Evolutionary conservation across 1,140 invertebrate genomes (phyloP).

Genomic region (Drosophila yakuba): DNA sequence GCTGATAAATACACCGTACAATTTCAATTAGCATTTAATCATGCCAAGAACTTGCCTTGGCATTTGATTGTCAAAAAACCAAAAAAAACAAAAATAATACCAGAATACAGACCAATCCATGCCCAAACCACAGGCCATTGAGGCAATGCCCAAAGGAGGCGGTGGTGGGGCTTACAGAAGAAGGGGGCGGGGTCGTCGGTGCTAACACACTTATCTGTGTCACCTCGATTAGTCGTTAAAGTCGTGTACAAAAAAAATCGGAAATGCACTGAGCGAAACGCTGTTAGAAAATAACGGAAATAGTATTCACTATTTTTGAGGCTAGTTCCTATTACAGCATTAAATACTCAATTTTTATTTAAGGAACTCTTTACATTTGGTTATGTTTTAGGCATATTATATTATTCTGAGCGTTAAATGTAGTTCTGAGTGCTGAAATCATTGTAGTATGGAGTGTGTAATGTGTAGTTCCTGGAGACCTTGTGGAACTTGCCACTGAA

Average conservation of each 20-base stretch:
- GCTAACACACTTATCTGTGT: conserved; percentile 65
- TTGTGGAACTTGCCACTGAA: conserved; percentile 30
- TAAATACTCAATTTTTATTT: too few relatives aligned
- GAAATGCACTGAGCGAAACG: conserved; percentile 25
- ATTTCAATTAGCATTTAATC: conserved; percentile 67
- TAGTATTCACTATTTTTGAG: not conserved
- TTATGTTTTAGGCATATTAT: not conserved
- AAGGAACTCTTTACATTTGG: too few relatives aligned
- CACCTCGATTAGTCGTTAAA: conserved; percentile 46
- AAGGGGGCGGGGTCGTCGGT: conserved; percentile 36
- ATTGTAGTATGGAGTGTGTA: not conserved
- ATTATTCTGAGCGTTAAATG: not conserved
- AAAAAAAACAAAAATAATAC: not conserved
- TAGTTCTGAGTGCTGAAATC: not conserved
- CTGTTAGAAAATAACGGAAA: not conserved
- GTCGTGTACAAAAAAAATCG: conserved; percentile 18
- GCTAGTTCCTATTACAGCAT: too few relatives aligned
- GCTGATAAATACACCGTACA: conserved; percentile 44
- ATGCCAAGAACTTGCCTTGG: conserved; percentile 60
- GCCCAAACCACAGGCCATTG: conserved; percentile 19
- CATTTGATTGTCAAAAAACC: conserved; percentile 53
- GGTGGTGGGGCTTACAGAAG: not conserved
- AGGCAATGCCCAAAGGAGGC: not conserved
- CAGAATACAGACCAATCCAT: conserved; percentile 15
- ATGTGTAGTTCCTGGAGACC: conserved; percentile 6